Evolutionary conservation across 2,113 vertebrate species (phyloP).

Genomic region (Chaetodon auriga): DNA sequence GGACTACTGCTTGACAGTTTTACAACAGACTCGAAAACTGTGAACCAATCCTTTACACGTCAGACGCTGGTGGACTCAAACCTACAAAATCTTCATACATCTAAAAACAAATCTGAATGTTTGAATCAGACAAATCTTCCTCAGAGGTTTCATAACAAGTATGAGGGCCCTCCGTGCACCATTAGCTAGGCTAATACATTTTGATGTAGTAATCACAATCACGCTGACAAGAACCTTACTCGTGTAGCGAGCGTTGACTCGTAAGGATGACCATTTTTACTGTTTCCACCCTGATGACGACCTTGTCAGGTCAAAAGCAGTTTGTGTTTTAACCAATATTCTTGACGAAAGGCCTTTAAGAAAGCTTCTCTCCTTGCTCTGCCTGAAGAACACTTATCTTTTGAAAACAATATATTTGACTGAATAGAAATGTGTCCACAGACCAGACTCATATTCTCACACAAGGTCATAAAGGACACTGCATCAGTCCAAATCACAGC

Average conservation of each 20-base stretch:
- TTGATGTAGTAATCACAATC: not conserved
- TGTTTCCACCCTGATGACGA: not conserved
- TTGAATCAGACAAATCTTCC: not conserved
- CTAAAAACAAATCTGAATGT: not conserved
- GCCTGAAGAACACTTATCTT: not conserved
- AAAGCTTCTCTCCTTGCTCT: not conserved
- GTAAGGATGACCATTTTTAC: not conserved
- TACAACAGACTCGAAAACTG: not conserved
- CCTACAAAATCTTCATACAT: not conserved
- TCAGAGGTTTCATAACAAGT: not conserved
- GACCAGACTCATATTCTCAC: not conserved
- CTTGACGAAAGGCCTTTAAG: conserved; percentile 7
- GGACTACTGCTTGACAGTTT: not conserved
- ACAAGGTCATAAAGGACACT: conserved; percentile 42
- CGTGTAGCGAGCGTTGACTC: not conserved
- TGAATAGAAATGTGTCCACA: not conserved
- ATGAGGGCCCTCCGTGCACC: not conserved
- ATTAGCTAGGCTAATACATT: not conserved
- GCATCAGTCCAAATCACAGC: conserved; percentile 29
- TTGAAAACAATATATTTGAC: not conserved
- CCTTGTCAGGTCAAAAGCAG: not conserved
- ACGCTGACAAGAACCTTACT: not conserved
- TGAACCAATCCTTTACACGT: not conserved
- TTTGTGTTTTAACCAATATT: not conserved
- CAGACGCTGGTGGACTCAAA: not conserved